Base-by-base conservation (phyloP, 2,797 vertebrate species). In the Chelon labrosus region DNA sequence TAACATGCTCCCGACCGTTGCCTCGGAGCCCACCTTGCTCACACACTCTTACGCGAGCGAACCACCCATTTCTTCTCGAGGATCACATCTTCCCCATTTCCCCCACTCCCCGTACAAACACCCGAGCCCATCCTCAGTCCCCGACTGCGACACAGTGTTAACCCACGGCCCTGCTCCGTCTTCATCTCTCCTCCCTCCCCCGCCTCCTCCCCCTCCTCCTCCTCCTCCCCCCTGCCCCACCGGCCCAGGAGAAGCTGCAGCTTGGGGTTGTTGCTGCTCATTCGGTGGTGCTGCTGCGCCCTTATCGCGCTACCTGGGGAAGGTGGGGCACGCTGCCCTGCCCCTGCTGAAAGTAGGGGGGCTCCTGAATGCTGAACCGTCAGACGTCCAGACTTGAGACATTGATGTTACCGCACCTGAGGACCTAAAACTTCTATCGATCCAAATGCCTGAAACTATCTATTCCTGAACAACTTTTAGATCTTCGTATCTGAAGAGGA, bases 231-330 rank as follows among this genome's bases (percentile, higher is more conserved):
- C 42, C 89, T 88, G 84, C 73, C 89, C 82, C 79, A 70, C 85
- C 7, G 49, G 16, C 80, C 84, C 86, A 49, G 88, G 72, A 56
- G 86, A 91, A 38, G 86, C 91, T 63, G 79, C 87, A 16, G 87
- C 88, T 0, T 93, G 93, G 94, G 89, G 91, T 58, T 94, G 93
- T 65, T 95, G 94, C 44, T 96, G 95, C 93, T 83, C 92, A 68
- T 52, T 93, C 1, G 56, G 75, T 3, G 83, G 80, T 17, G 77
- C 85, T 1, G 65, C 94, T 47, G 86, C 89, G 69, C 73, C 92
- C 87, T 88, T 97, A 76, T 94, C 94, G 76, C 95, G 95, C 59
- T 95, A 95, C 91, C 95, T 97, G 82, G 94, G 93, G 88, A 98
- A 96, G 92, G 95, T 97, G 93, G 93, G 96, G 77, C 94, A 95